Evolutionary conservation across 2,888 invertebrate species (phyloP), one percentile per base, ranked within the genome.

Genomic region (Nasonia oneida): DNA sequence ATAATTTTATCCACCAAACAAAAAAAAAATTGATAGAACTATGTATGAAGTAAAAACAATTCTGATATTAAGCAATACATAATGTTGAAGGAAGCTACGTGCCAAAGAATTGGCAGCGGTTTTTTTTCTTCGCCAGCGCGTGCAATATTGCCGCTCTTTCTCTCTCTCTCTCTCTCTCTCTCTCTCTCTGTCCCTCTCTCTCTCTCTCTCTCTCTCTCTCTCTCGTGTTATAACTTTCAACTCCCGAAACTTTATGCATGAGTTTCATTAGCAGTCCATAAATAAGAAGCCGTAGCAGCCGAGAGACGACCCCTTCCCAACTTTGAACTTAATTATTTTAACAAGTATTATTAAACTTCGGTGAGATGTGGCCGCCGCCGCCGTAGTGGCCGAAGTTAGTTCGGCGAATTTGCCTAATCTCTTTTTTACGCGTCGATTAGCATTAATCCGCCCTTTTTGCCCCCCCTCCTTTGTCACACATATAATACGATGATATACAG

Each of bases 221-320:
- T 47, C 57, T 6, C 8, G 23, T 37, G 37, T 37, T 53, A 64
- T 61, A 73, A 79, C 76, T 83, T 53, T n/a, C 12, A 80, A 83
- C 71, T 80, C 37, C 10, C 42, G 61, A 71, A 86, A 86, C 83
- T 85, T 85, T 82, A 78, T 61, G 79, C 79, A 70, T 76, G 75
- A 80, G 85, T 83, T 86, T 86, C 79, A 83, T 86, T 83, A 86
- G 79, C 85, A 83, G 79, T 83, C 53, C 85, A 79, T 75, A 86
- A 86, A 86, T 86, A 83, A 83, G 85, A 78, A 70, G 76, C 37
- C 29, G 33, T 74, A 61, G 57, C 57, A n/a, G n/a, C 8, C 33
- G 50, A 37, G 70, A 76, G 70, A 53, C 18, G 64, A 71, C 47
- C 67, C n/a, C 57, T n/a, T 2, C 77, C 74, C 14, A 85, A 85